Conservation (phyloP, 2,888 invertebrate species). For the Drosophila niveifrons region DNA sequence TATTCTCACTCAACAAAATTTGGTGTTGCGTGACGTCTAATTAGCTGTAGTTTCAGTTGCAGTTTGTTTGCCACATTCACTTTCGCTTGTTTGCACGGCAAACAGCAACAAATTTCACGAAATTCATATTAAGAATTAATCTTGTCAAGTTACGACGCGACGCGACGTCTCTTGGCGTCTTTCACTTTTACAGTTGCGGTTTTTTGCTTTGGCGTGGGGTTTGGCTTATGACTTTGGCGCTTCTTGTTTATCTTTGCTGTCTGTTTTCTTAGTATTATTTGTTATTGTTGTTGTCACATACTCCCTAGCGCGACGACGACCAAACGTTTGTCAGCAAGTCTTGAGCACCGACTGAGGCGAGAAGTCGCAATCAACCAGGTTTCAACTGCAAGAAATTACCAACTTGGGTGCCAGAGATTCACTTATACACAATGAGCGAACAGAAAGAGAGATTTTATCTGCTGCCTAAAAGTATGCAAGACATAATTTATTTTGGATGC, state of each 20-base stretch:
- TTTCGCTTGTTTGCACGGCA: slow-evolving; percentile 63
- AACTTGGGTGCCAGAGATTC: slow-evolving; percentile 55
- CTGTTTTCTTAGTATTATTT: slow-evolving; percentile 4
- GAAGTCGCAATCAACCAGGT: slow-evolving; percentile 16
- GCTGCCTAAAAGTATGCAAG: slow-evolving; percentile 57
- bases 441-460: slow-evolving; percentile 22
- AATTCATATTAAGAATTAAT: slow-evolving; percentile 70
- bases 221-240: slow-evolving; percentile 22
- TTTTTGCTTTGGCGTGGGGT: slow-evolving; percentile 20
- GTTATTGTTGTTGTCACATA: slow-evolving; percentile 20
- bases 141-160: slow-evolving; percentile 50
- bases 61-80: slow-evolving; percentile 40
- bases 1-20: slow-evolving; percentile 40
- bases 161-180: slow-evolving; percentile 46
- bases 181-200: slow-evolving; percentile 71
- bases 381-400: slow-evolving; percentile 56
- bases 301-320: slow-evolving; percentile 48
- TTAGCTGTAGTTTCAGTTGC: slow-evolving; percentile 46
- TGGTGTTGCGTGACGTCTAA: slow-evolving; percentile 61
- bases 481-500: background rate
- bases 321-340: slow-evolving; percentile 62
- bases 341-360: slow-evolving; percentile 60
- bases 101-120: slow-evolving; percentile 40
- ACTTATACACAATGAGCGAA: background rate
- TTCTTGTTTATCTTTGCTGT: slow-evolving; percentile 14